Base-by-base conservation (phyloP, 2,797 vertebrate species). In the Ciconia nigra region DNA sequence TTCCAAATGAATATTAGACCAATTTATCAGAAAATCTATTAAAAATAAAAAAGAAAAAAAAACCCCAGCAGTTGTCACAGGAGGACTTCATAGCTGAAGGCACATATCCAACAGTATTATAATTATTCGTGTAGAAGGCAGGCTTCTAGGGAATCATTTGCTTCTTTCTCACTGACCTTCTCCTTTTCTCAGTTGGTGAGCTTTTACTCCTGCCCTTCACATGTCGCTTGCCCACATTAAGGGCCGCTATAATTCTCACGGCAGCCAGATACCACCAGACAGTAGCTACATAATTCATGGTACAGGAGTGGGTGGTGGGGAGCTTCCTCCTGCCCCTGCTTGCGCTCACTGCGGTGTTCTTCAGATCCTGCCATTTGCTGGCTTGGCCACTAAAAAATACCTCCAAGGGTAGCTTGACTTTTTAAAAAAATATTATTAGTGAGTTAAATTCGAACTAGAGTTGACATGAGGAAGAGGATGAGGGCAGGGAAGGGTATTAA, bases 191-290 rank as follows among this genome's bases (percentile, higher is more conserved):
- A 1, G 10, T 15, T 41, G n/a, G 14, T 55, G 35, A 18, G 37
- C 21, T 58, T 58, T 47, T 58, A 4, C 9, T 28, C 13, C 22
- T 41, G 55, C 62, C 37, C 28, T 39, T 49, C 22, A 4, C 10
- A 5, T 1, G 0, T 39, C 7, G 3, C 14, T 54, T 24, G 11
- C 10, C 39, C 22, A 2, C 6, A 0, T 13, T 9, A 7, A 13
- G 66, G 41, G n/a, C 10, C 1, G 3, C 22, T 31, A 29, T 33
- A 35, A 28, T 57, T 80, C 49, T 49, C 78, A 15, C 0, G 1
- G 25, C 70, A 39, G 49, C 28, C 54, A 19, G 17, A 4, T 55
- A 19, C 52, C 17, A 21, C 39, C 21, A 26, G 57, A 15, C 4
- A 28, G 41, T 5, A 33, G 41, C 21, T 15, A 4, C 7, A 5